Evolutionary conservation across 2,888 invertebrate genomes (phyloP).

Genomic region (Orchesella flavescens): DNA sequence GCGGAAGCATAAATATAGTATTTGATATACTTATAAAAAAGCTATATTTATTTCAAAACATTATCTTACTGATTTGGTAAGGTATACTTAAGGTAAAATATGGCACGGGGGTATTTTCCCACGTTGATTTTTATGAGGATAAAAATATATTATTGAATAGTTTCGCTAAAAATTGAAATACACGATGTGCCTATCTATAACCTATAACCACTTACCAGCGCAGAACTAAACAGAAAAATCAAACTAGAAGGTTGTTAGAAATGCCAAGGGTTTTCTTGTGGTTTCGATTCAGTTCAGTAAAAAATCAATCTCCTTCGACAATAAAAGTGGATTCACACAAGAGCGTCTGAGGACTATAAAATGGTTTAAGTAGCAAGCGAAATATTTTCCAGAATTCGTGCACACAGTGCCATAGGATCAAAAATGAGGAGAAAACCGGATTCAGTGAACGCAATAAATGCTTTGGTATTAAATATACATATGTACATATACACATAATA

Average conservation of each 20-base stretch:
- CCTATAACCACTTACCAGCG: too few relatives aligned
- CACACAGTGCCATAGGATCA: not conserved
- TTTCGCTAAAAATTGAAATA: not conserved
- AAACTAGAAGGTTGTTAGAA: not conserved
- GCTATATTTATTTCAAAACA: too few relatives aligned
- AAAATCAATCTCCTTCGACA: conserved; percentile 26
- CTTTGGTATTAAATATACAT: not conserved
- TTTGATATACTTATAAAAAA: too few relatives aligned
- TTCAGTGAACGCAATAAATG: not conserved
- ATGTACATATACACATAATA: too few relatives aligned
- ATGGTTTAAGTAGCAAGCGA: not conserved
- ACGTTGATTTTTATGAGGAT: not conserved
- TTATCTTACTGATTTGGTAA: too few relatives aligned
- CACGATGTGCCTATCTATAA: not conserved
- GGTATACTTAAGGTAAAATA: too few relatives aligned
- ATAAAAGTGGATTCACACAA: conserved; percentile 23
- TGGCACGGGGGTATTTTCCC: not conserved
- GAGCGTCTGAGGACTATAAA: not conserved
- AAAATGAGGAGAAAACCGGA: not conserved
- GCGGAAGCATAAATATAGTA: too few relatives aligned
- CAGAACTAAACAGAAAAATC: not conserved
- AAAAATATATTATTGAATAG: not conserved
- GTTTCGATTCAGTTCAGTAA: not conserved
- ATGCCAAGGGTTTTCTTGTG: not conserved
- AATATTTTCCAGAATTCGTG: not conserved